Conservation (phyloP, 2,888 invertebrate genomes). For the Trissolcus brochymenae region DNA sequence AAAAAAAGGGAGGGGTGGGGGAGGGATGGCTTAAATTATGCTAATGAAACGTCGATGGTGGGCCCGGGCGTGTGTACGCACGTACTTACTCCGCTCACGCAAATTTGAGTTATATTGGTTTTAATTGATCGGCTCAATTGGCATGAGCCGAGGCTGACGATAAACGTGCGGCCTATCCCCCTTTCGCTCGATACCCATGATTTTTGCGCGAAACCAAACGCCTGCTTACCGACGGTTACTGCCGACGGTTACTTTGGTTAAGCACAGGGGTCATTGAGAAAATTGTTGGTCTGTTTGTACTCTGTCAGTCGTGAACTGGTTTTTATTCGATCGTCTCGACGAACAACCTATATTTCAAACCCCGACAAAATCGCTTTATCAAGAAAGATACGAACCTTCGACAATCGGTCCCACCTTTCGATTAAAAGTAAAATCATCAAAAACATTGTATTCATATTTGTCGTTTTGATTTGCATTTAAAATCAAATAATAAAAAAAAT, state of each 20-base stretch:
- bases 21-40: constrained; percentile 37
- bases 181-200: constrained; percentile 21
- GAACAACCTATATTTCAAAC: constrained; percentile 74
- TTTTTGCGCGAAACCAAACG: constrained; percentile 63
- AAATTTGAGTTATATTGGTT: constrained; percentile 9
- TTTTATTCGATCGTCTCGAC: constrained; percentile 70
- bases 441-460: too few species aligned
- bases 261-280: constrained; percentile 74
- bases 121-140: constrained; percentile 9
- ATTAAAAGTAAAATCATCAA: too few species aligned
- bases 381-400: constrained; percentile 41
- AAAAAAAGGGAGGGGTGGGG: constrained; percentile 17
- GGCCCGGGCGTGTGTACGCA: constrained; percentile 8
- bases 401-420: not conserved
- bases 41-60: constrained; percentile 51
- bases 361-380: constrained; percentile 73
- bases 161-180: not conserved
- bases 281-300: constrained; percentile 75
- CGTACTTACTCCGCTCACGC: constrained; percentile 1
- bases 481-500: too few species aligned
- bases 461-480: too few species aligned
- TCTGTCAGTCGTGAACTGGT: constrained; percentile 73
- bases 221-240: constrained; percentile 65
- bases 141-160: not conserved
- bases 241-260: constrained; percentile 72